A percentile compares a stretch with the other conserved stretches of the same genome.
phyloP scores from a whole-genome alignment of 2,113 vertebrate genomes.

The Microcebus jonahi region DNA sequence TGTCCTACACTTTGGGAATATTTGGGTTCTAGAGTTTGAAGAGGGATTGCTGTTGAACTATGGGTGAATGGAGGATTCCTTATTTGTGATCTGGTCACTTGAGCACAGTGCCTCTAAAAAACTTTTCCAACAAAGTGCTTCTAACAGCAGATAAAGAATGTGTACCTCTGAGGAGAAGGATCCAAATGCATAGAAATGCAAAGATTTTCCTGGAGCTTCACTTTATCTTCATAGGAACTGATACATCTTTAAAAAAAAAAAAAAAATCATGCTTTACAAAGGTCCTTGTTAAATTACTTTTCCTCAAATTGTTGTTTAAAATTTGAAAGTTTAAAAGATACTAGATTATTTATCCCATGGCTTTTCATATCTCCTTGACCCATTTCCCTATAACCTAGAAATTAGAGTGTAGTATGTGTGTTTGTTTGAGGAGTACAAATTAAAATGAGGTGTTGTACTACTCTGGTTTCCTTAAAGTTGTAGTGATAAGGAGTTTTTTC shows the following conservation, averaged over 20 bases:
- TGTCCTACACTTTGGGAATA: slow-evolving; percentile 15
- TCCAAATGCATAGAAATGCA: neutral
- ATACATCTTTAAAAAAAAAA: neutral
- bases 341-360: neutral
- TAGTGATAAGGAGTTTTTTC: neutral
- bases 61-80: neutral
- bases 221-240: slow-evolving; percentile 37
- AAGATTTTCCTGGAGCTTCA: neutral
- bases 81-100: neutral
- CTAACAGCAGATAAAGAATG: neutral
- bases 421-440: slow-evolving; percentile 26
- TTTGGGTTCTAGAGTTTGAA: slow-evolving; percentile 39
- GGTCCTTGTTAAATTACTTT: slow-evolving; percentile 27
- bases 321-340: neutral
- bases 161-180: neutral
- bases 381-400: neutral
- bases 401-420: neutral
- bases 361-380: slow-evolving; percentile 6
- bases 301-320: slow-evolving; percentile 20
- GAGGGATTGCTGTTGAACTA: neutral
- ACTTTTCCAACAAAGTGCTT: neutral
- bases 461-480: neutral
- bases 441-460: neutral
- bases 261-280: slow-evolving; percentile 19
- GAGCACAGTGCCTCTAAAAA: neutral